A percentile compares a stretch with the other conserved stretches of the same genome.
phyloP scores from a whole-genome alignment of 1,140 invertebrate genomes.

The Drosophila dunni region DNA sequence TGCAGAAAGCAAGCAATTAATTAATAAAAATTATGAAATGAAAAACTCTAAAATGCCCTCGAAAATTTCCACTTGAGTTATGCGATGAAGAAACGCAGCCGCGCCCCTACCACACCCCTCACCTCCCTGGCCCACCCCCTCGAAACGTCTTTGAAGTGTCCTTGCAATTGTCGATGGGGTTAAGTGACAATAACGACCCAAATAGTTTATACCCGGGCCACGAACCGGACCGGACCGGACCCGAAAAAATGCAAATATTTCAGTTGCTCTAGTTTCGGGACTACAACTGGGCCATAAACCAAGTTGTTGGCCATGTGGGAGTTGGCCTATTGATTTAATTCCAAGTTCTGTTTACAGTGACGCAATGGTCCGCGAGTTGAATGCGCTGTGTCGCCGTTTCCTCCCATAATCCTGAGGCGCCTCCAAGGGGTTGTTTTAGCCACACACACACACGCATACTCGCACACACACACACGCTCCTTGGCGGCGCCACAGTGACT shows the following conservation, averaged over 20 bases:
- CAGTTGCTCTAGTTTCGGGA: constrained; percentile 59
- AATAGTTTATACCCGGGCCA: constrained; percentile 35
- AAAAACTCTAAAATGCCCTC: constrained; percentile 21
- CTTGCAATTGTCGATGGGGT: constrained; percentile 53
- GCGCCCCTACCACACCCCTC: not conserved
- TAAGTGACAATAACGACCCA: constrained; percentile 46
- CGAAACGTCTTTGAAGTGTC: constrained; percentile 61
- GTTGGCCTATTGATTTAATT: constrained; percentile 81
- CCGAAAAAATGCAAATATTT: constrained; percentile 63
- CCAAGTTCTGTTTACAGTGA: constrained; percentile 46
- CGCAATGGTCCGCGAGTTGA: constrained; percentile 72
- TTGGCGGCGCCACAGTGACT: constrained; percentile 72
- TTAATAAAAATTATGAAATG: constrained; percentile 73
- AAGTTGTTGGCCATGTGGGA: constrained; percentile 55
- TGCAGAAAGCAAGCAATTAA: constrained; percentile 61
- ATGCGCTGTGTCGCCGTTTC: constrained; percentile 52
- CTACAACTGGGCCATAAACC: not conserved
- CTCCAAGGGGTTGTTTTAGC: constrained; percentile 74
- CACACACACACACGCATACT: constrained; percentile 5
- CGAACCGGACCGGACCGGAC: not conserved
- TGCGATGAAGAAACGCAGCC: constrained; percentile 47
- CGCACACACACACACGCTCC: constrained; percentile 4
- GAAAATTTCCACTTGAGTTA: constrained; percentile 53
- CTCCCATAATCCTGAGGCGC: constrained; percentile 53
- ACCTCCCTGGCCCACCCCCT: too few species aligned